Base-by-base conservation (phyloP, 2,113 vertebrate species). In the Pseudolaguvia tuberculata region DNA sequence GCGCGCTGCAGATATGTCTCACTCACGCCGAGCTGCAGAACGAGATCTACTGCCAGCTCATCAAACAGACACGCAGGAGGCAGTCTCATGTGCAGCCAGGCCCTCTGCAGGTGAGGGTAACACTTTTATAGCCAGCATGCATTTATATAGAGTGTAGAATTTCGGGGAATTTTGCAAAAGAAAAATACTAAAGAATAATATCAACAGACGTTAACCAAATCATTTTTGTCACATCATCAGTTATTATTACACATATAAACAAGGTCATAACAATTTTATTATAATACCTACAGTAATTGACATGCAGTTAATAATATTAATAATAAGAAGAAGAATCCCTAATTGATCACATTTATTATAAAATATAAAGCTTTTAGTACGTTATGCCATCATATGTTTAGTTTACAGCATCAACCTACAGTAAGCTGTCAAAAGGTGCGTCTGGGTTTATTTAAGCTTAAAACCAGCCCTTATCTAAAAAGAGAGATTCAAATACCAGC, bases 41-140 rank as follows among this genome's bases (percentile, higher is more conserved):
- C 75, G 97, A 99, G 89, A 92, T 99, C 79, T 98, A 93, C 83
- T 98, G 95, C 83, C 97, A 99, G 79, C 93, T 99, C 74, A 92
- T 96, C 84, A 99, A 98, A 82, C 97, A 99, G 89, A 97, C 96
- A 18, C 89, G 91, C 82, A 91, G 89, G 87, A 92, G 91, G 78
- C 94, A 96, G 80, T 91, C 90, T 0, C 92, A 92, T 29, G 91
- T 91, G 57, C 94, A 93, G 14, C 85, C 93, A 27, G 94, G 93
- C 83, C 93, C 94, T 1, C 77, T 96, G 84, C 97, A 99, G 97
- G 97, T 98, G 84, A 70, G n/a, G 48, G 13, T 42, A 63, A 21
- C n/a, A 59, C 18, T 35, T 48, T 5, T 27, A 27, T 11, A 51
- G 11, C 9, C 23, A 45, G 35, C 45, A 21, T 21, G 11, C 31